phyloP scores from a whole-genome alignment of 1,140 invertebrate genomes.

The Himalopsyche phryganea region DNA sequence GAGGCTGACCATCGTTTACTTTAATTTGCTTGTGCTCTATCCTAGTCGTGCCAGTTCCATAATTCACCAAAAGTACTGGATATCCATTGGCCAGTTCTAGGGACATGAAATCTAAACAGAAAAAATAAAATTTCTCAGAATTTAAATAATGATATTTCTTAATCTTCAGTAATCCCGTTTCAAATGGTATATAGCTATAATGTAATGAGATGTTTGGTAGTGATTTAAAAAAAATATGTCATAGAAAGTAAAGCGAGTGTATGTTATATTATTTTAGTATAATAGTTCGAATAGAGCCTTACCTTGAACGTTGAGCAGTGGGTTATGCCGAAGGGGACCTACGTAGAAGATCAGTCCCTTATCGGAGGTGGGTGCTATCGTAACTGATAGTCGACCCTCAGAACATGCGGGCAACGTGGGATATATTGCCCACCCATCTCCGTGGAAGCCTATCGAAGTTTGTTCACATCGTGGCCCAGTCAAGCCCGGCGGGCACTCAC shows the following conservation, averaged over 20 bases:
- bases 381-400: constrained; percentile 72
- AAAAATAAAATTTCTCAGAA: too few relatives aligned
- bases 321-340: constrained; percentile 72
- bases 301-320: constrained; percentile 60
- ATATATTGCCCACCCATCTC: constrained; percentile 87
- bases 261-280: too few relatives aligned
- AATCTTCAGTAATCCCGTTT: too few relatives aligned
- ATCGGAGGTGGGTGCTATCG: constrained; percentile 68
- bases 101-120: constrained; percentile 80
- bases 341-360: constrained; percentile 88
- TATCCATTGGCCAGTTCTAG: constrained; percentile 83
- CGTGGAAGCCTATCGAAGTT: constrained; percentile 80
- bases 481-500: constrained; percentile 67
- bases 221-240: too few relatives aligned
- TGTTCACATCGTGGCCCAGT: constrained; percentile 88
- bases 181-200: too few relatives aligned
- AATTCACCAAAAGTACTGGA: constrained; percentile 82
- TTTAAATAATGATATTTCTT: too few relatives aligned
- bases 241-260: too few relatives aligned
- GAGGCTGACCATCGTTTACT: constrained; percentile 73
- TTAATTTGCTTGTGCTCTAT: constrained; percentile 67
- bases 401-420: constrained; percentile 73
- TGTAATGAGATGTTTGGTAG: too few relatives aligned
- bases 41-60: constrained; percentile 76
- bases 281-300: too few relatives aligned